These are phyloP conservation scores for Watsonalla binaria DNA, from an alignment of 2,888 invertebrate species.

Conservation along the genomic window DNA sequence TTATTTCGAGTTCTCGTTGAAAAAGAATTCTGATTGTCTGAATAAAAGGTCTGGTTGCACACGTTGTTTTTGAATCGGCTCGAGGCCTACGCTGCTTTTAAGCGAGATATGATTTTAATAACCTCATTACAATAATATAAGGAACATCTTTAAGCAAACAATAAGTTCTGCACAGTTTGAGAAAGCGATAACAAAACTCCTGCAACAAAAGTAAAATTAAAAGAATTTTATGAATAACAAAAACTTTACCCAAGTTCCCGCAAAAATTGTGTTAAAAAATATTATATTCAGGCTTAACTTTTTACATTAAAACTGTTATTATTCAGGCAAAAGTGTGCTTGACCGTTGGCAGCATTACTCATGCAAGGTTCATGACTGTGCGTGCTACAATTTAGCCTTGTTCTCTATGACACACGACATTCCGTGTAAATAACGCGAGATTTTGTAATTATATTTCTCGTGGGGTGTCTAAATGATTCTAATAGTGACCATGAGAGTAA, in stretches of 20 bases:
- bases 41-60: no score
- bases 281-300: constrained; percentile 36
- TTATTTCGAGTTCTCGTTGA: no score
- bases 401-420: background rate
- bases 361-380: constrained; percentile 41
- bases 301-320: constrained; percentile 44
- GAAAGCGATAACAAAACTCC: background rate
- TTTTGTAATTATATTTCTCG: no score
- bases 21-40: no score
- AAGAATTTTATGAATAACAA: constrained; percentile 1
- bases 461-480: no score
- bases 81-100: no score
- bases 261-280: constrained; percentile 23
- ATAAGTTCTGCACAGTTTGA: background rate
- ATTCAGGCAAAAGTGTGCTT: constrained; percentile 36
- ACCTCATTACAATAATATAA: background rate
- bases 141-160: background rate
- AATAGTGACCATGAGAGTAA: no score
- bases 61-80: no score
- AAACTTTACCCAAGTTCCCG: constrained; percentile 14
- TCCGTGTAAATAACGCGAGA: no score
- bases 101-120: no score
- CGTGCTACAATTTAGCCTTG: constrained; percentile 55
- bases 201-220: background rate
- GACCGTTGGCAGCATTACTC: constrained; percentile 43